These are phyloP conservation scores for Drosophila parthenogenetica DNA, from an alignment of 2,888 invertebrate species.

Conservation along the genomic window DNA sequence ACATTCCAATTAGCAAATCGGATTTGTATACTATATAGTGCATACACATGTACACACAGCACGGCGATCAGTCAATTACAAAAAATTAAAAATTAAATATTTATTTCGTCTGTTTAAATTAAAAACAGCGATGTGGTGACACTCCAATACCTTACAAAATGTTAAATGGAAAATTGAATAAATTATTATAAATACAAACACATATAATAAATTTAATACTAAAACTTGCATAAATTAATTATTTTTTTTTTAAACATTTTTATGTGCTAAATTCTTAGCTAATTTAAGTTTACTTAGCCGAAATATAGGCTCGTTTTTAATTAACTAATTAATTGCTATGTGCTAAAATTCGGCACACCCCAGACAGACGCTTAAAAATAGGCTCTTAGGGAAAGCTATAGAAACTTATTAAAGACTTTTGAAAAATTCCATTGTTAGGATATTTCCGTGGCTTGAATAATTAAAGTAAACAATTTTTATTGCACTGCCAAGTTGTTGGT, in stretches of 20 bases:
- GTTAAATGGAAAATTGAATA: neutral
- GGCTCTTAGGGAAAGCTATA: neutral
- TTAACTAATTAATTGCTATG: no score
- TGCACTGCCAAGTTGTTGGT: constrained; percentile 8
- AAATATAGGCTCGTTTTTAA: neutral
- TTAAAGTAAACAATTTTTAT: neutral
- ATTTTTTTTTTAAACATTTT: no score
- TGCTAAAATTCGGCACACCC: no score
- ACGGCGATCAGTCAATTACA: constrained; percentile 9
- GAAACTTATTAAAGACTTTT: neutral
- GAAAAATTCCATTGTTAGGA: neutral
- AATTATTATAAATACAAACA: no score
- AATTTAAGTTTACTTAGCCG: no score
- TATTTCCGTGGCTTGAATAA: constrained; percentile 4
- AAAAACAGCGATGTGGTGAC: constrained; percentile 5
- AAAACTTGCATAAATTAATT: no score
- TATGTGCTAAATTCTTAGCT: no score
- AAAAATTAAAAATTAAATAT: constrained; percentile 29
- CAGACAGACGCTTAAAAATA: no score
- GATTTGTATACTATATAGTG: constrained; percentile 4
- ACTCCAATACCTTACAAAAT: constrained; percentile 24
- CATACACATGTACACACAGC: constrained; percentile 13
- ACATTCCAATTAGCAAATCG: constrained; percentile 27
- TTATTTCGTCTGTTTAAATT: constrained; percentile 17
- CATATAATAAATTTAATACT: no score